A percentile compares a stretch with the other conserved stretches of the same genome.
phyloP scores from a whole-genome alignment of 2,113 vertebrate species.

The Sceloporus undulatus region DNA sequence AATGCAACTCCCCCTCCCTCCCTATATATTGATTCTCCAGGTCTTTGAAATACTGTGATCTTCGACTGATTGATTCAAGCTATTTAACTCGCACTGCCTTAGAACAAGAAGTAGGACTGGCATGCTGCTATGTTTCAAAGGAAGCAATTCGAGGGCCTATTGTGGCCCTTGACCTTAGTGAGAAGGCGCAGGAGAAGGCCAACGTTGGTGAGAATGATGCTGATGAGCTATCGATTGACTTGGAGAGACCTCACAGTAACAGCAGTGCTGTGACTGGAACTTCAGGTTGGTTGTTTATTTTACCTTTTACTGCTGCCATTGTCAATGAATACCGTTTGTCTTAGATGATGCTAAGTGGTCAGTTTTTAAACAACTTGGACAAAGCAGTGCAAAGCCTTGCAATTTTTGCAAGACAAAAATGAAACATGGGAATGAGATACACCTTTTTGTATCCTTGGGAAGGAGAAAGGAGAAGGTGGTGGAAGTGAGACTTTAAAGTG shows the following conservation, averaged over 20 bases:
- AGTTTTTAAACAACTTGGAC: neutral
- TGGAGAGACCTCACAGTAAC: constrained; percentile 94
- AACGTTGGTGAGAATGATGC: constrained; percentile 79
- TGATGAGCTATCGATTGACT: constrained; percentile 87
- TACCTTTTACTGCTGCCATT: constrained; percentile 21
- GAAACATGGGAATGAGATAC: neutral
- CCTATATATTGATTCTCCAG: constrained; percentile 73
- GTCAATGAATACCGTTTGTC: neutral
- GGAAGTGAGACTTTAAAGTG: neutral
- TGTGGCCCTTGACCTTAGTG: constrained; percentile 82
- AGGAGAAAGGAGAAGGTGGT: neutral
- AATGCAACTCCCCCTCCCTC: constrained; percentile 6
- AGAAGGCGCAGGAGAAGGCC: constrained; percentile 80
- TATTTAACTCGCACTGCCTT: constrained; percentile 95
- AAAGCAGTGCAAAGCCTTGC: neutral
- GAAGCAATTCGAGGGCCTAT: constrained; percentile 84
- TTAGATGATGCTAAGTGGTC: neutral
- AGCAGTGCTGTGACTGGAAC: constrained; percentile 90
- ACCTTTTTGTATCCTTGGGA: no score
- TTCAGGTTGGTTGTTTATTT: constrained; percentile 83
- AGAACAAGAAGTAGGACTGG: constrained; percentile 96
- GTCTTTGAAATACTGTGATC: constrained; percentile 96
- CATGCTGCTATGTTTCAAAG: constrained; percentile 92
- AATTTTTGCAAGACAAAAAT: neutral
- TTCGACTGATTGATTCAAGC: constrained; percentile 97